Evolutionary conservation across 2,113 vertebrate species (phyloP), one percentile per base, ranked within the genome.

Genomic region (Sinocyclocheilus grahami): DNA sequence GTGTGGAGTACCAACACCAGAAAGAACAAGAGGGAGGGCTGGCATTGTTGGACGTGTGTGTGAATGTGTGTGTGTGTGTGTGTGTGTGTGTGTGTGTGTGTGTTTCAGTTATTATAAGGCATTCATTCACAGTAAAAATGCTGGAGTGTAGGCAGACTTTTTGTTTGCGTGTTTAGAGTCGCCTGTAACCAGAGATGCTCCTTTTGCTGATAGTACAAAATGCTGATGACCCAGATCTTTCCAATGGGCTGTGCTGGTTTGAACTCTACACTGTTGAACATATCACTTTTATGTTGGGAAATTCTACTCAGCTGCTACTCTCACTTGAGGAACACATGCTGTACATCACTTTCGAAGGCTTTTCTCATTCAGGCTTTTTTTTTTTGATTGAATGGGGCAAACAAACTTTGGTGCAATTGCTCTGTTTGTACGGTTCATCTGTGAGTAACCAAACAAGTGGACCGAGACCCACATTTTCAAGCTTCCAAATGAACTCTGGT

Each of bases 171-270:
- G 1, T 39, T 58, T 78, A 0, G 53, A 37, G 53, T 58, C 30
- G 11, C 39, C 77, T 39, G 60, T 81, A 81, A 81, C 78, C 60
- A 81, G 78, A 81, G 60, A 63, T 33, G 76, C 76, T 78, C 4
- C 27, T 78, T 30, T 53, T 55, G 24, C 76, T 20, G 55, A 33
- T 51, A 78, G 14, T 78, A 78, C 51, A 78, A 78, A 33, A 78
- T 55, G 27, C 76, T 55, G 76, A 33, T 78, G 48, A 55, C 24
- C 27, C 48, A 30, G 75, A 51, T 33, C 48, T 55, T 78, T 55
- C 48, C 75, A 30, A 1, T 78, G 51, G 8, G 8, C 75, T 42
- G 10, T 71, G 33, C 39, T 72, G 37, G 37, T 3, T 22, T 42
- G 69, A 72, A n/a, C 37, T 10, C 69, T 53, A 55, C 51, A 33